phyloP scores from a whole-genome alignment of 1,140 invertebrate species.

The Drosophila santomea region DNA sequence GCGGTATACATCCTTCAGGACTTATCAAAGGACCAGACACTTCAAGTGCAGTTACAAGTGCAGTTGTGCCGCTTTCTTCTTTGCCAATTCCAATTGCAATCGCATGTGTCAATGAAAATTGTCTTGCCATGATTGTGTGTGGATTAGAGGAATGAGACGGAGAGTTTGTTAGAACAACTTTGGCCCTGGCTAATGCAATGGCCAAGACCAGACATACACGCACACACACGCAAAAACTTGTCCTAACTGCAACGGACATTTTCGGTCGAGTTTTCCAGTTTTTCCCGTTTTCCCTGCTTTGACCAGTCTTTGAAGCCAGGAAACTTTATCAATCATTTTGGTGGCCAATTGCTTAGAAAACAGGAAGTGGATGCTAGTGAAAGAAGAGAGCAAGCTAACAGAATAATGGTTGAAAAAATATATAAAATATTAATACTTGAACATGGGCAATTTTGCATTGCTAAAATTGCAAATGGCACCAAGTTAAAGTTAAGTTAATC shows the following conservation, averaged over 20 bases:
- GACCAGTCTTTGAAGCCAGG: conserved; percentile 35
- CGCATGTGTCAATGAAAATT: conserved; percentile 77
- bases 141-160: conserved; percentile 3
- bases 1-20: conserved; percentile 23
- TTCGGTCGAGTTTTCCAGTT: conserved; percentile 26
- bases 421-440: too few species aligned
- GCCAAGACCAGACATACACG: conserved; percentile 34
- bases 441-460: too few species aligned
- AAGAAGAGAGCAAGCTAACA: not conserved
- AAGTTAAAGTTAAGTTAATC: not conserved
- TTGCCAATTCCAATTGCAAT: conserved; percentile 61
- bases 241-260: conserved; percentile 38
- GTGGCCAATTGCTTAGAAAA: conserved; percentile 83
- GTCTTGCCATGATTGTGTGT: conserved; percentile 45
- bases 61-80: not conserved
- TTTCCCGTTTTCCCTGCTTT: conserved; percentile 35
- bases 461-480: too few species aligned
- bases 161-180: conserved; percentile 38
- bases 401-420: not conserved
- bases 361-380: conserved; percentile 52
- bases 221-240: conserved; percentile 43
- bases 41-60: conserved; percentile 43
- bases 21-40: conserved; percentile 26
- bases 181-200: conserved; percentile 57
- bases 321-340: conserved; percentile 84